Evolutionary conservation across 2,888 invertebrate species (phyloP).

Genomic region (Conchocele bisecta): DNA sequence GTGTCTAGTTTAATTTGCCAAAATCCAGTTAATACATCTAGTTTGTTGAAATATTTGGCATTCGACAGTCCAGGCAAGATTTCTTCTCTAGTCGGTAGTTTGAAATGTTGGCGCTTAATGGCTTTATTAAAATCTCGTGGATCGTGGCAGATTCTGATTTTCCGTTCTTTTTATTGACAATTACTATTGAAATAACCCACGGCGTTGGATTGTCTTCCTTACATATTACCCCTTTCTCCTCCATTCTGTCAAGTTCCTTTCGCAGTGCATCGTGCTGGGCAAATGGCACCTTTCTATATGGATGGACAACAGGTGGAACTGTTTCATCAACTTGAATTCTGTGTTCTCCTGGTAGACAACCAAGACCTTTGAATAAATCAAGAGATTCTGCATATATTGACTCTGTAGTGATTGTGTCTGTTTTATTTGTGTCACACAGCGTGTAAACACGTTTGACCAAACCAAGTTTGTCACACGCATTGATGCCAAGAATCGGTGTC

Average conservation of each 20-base stretch:
- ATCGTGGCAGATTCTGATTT: slow-evolving; percentile 36
- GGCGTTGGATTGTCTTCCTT: slow-evolving; percentile 54
- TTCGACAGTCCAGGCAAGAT: slow-evolving; percentile 36
- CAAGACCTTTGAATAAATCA: too few species aligned
- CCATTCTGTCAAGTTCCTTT: slow-evolving; percentile 51
- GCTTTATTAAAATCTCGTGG: slow-evolving; percentile 44
- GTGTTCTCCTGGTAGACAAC: too few species aligned
- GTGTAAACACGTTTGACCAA: too few species aligned
- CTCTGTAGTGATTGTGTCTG: too few species aligned
- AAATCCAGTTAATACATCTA: slow-evolving; percentile 53
- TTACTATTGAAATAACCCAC: slow-evolving; percentile 59
- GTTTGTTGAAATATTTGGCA: slow-evolving; percentile 48
- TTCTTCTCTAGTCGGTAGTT: slow-evolving; percentile 47
- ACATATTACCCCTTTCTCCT: slow-evolving; percentile 36
- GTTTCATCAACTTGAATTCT: too few species aligned
- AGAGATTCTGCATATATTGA: too few species aligned
- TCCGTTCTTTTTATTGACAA: slow-evolving; percentile 40
- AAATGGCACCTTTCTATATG: too few species aligned
- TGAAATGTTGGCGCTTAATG: slow-evolving; percentile 45
- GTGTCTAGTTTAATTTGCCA: slow-evolving; percentile 55
- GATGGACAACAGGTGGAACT: too few species aligned
- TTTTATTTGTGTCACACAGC: too few species aligned
- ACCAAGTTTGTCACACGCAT: too few species aligned
- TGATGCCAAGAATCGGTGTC: too few species aligned
- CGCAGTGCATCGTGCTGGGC: too few species aligned